Base-by-base conservation (phyloP, 2,113 vertebrate genomes). In the Nansenia antarctica region DNA sequence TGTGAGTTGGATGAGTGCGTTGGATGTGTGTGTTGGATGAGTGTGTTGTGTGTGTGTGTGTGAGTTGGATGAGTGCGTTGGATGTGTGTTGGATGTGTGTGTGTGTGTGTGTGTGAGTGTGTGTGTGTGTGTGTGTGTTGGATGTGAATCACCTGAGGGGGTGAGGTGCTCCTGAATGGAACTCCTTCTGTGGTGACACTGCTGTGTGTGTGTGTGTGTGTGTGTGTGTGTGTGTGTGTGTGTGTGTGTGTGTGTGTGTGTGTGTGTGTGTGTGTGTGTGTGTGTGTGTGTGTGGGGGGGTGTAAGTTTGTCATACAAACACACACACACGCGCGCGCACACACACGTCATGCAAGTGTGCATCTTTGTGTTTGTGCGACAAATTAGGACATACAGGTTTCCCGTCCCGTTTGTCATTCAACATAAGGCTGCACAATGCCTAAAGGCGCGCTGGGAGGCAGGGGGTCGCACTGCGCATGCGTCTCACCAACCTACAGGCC, bases 221-320 rank as follows among this genome's bases (percentile, higher is more conserved):
- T 24, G 47, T 32, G 29, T 32, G 47, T 62, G 31, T 66, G 64
- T 54, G 31, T 53, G 27, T 65, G 61, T 47, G 39, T 49, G 62
- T 65, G 62, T n/a, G 8, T 39, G 58, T 75, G 66, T 79, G 77
- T 76, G 78, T 75, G 60, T 67, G 18, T 8, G 5, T 20, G 45
- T 49, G 9, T 11, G n/a, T 6, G n/a, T n/a, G n/a, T n/a, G 31
- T 66, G 64, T 54, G 31, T 53, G 27, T 65, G 61, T 47, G 39
- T 49, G 62, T 65, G 62, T n/a, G 8, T 39, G 58, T 75, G 66
- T 79, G 77, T 76, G 78, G 70, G 60, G 67, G 18, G 9, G 5
- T 20, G 45, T 49, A 22, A 6, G n/a, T 6, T 49, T n/a, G n/a
- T n/a, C n/a, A 49, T 7, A 22, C 5, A 20, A 22, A 20, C n/a